A percentile compares a stretch with the other conserved stretches of the same genome.
Conservation (phyloP, 2,113 vertebrate species). For the Brachypteracias leptosomus region DNA sequence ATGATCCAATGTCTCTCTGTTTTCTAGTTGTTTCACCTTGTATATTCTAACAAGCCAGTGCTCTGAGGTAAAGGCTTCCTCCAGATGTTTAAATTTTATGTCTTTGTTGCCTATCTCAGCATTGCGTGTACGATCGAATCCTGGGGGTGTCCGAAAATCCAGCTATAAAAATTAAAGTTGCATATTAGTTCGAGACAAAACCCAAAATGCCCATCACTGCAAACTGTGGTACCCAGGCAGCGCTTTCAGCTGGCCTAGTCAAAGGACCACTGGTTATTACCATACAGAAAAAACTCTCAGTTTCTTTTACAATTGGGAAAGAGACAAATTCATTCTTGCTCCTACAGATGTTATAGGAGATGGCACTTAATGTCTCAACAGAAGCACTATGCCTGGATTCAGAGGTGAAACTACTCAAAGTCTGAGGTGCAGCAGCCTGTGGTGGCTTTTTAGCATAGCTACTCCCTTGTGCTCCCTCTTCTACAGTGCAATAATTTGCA, state of each 20-base stretch:
- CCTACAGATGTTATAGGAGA: background rate
- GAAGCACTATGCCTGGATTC: background rate
- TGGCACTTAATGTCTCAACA: background rate
- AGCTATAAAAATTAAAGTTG: conserved; percentile 76
- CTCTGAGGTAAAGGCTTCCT: conserved; percentile 97
- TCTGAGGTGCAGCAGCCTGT: background rate
- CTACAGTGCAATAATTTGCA: background rate
- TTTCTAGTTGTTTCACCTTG: conserved; percentile 94
- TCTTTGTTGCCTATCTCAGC: conserved; percentile 99
- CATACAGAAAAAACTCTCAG: background rate
- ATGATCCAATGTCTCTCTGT: conserved; percentile 89
- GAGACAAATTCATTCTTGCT: background rate
- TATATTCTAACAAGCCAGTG: conserved; percentile 99
- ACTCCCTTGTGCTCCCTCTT: background rate
- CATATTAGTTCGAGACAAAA: background rate
- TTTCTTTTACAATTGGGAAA: background rate
- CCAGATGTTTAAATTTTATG: conserved; percentile 94
- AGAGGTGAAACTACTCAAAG: background rate
- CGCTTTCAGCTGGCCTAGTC: background rate
- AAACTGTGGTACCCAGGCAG: background rate
- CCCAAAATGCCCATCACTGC: background rate
- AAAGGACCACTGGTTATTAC: background rate
- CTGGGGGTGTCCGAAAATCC: conserved; percentile 96
- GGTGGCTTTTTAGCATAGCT: background rate
- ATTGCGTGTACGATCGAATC: conserved; percentile 96